phyloP scores from a whole-genome alignment of 2,888 invertebrate species.

The Pterostichus madidus region DNA sequence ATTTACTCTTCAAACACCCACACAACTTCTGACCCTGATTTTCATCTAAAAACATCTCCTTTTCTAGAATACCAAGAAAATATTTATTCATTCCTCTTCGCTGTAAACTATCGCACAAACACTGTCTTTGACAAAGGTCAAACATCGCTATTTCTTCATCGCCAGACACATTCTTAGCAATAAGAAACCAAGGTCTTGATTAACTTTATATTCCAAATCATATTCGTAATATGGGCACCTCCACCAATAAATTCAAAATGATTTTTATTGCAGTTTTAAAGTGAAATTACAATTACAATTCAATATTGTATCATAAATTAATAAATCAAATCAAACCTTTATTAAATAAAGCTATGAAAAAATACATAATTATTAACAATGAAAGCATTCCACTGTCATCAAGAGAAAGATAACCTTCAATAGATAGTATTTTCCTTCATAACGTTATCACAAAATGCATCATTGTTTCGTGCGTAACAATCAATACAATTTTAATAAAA shows the following conservation, averaged over 20 bases:
- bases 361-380: slow-evolving; percentile 10
- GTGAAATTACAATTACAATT: too few relatives aligned
- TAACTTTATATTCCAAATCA: too few relatives aligned
- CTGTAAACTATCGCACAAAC: slow-evolving; percentile 22
- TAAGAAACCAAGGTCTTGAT: too few relatives aligned
- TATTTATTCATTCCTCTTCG: slow-evolving; percentile 39
- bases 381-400: too few relatives aligned
- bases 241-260: background rate
- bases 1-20: slow-evolving; percentile 48
- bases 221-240: background rate
- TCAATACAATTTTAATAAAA: slow-evolving; percentile 64
- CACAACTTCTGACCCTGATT: slow-evolving; percentile 33
- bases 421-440: slow-evolving; percentile 36
- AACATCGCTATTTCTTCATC: slow-evolving; percentile 3
- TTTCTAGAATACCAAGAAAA: slow-evolving; percentile 37
- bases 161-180: background rate
- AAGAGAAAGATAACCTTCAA: slow-evolving; percentile 26
- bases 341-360: background rate
- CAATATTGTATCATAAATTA: background rate
- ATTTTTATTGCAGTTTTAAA: too few relatives aligned
- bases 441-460: slow-evolving; percentile 47
- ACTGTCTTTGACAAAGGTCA: slow-evolving; percentile 33
- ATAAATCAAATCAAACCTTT: background rate
- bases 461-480: slow-evolving; percentile 43
- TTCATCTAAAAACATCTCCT: slow-evolving; percentile 37